Evolutionary conservation across 1,140 invertebrate genomes (phyloP), one percentile per base, ranked within the genome.

Genomic region (Drosophila asahinai): DNA sequence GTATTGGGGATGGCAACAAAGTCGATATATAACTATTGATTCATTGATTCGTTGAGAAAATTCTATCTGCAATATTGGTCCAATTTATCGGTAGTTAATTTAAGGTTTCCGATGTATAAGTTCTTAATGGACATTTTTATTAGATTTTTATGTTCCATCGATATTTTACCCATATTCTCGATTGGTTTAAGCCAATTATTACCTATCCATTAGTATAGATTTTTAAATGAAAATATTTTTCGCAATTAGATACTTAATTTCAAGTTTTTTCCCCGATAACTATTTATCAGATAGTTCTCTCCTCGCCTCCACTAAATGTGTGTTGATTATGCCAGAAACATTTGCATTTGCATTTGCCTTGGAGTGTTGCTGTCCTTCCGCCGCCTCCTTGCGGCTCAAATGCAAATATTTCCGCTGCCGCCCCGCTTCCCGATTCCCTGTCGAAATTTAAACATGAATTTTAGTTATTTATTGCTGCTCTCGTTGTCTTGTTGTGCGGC

Each of bases 381-480:
- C 49, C 64, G 45, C 36, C 49, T 61, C 19, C 36, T 58, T 77
- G 67, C 45, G 54, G 57, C 59, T 49, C 72, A 71, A 77, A 84
- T 84, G 81, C 74, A 86, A 84, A 84, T 84, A 74, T 74, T 77
- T 78, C 75, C 60, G 63, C 48, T 75, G 45, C 33, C 19, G 33
- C 30, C 27, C 52, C 27, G 6, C 3, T 30, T 30, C 27, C 27
- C 52, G 17, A n/a, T 51, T 9, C 17, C 43, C 38, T 47, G 52
- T 43, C 61, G 54, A 89, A 81, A 87, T 89, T 89, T 89, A 90
- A 90, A 83, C 84, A 87, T 75, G 78, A 75, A 84, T 80, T 83
- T 87, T 83, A 84, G 84, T 87, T 87, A 84, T 81, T 89, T 87
- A 87, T 87, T 87, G 80, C 81, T 77, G 62, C 30, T 57, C 75